Conservation (phyloP, 2,113 vertebrate species). For the Chloropsis cyanopogon region DNA sequence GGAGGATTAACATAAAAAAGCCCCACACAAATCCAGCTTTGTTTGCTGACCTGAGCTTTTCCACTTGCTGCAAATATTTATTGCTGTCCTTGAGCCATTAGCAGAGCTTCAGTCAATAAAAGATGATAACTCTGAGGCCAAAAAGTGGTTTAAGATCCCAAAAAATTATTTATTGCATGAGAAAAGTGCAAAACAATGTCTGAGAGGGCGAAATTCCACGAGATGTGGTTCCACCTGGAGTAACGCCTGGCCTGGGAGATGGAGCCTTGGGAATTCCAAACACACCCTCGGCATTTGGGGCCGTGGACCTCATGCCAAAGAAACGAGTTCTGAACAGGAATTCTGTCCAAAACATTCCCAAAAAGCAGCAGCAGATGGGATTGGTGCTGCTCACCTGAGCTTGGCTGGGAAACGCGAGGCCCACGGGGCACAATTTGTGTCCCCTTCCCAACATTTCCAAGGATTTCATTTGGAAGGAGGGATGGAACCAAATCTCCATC, state of each 20-base stretch:
- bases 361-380: slow-evolving; percentile 25
- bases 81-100: neutral
- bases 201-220: neutral
- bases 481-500: neutral
- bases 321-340: slow-evolving; percentile 42
- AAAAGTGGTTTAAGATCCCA: neutral
- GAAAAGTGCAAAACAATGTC: neutral
- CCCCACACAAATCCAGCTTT: neutral
- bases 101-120: neutral
- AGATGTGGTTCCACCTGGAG: neutral
- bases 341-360: slow-evolving; percentile 20
- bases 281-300: neutral
- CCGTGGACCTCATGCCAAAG: neutral
- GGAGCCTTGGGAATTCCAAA: slow-evolving; percentile 24
- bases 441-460: neutral
- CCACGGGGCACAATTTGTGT: rapidly evolving
- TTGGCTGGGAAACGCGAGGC: rapidly evolving
- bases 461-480: neutral
- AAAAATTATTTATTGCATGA: neutral
- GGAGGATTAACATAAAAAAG: neutral
- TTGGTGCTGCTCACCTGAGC: neutral
- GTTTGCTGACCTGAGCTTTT: neutral
- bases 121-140: neutral
- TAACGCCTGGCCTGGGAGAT: neutral
- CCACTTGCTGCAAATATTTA: neutral